Conservation (phyloP, 1,140 invertebrate genomes). For the Nixonia krombeini region DNA sequence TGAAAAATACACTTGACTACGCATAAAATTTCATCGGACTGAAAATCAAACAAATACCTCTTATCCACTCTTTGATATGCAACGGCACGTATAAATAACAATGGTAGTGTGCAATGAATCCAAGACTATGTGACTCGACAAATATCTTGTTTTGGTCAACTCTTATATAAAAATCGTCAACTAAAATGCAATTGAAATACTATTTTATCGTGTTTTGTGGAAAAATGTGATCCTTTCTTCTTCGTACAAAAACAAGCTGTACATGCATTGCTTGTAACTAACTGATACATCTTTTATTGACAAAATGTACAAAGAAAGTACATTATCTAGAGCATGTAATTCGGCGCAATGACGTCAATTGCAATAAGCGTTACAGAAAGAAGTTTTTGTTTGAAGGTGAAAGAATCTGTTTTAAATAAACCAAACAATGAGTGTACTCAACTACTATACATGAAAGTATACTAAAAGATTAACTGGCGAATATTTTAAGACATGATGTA, state of each 20-base stretch:
- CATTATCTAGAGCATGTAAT: too few species aligned
- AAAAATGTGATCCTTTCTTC: conserved; percentile 25
- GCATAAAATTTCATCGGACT: conserved; percentile 13
- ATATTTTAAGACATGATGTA: conserved; percentile 42
- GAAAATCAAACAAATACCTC: conserved; percentile 36
- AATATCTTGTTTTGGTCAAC: conserved; percentile 3
- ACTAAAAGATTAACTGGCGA: conserved; percentile 32
- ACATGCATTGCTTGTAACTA: not conserved
- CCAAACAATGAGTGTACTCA: conserved; percentile 28
- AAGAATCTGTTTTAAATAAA: conserved; percentile 16
- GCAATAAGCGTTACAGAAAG: too few species aligned
- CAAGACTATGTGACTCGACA: conserved; percentile 9
- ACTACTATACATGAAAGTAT: conserved; percentile 49
- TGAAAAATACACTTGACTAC: too few species aligned
- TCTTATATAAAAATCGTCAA: conserved; percentile 10
- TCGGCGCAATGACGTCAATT: not conserved
- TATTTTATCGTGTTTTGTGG: conserved; percentile 33
- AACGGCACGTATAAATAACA: conserved; percentile 7
- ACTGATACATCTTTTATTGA: conserved; percentile 26
- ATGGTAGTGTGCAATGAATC: not conserved
- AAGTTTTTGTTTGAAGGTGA: conserved; percentile 22
- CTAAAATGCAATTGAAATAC: conserved; percentile 16
- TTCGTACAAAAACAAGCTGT: conserved; percentile 24
- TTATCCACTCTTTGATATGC: conserved; percentile 14
- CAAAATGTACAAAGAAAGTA: not conserved